These are phyloP conservation scores for Chanos chanos DNA, from an alignment of 2,797 vertebrate species.

Conservation along the genomic window DNA sequence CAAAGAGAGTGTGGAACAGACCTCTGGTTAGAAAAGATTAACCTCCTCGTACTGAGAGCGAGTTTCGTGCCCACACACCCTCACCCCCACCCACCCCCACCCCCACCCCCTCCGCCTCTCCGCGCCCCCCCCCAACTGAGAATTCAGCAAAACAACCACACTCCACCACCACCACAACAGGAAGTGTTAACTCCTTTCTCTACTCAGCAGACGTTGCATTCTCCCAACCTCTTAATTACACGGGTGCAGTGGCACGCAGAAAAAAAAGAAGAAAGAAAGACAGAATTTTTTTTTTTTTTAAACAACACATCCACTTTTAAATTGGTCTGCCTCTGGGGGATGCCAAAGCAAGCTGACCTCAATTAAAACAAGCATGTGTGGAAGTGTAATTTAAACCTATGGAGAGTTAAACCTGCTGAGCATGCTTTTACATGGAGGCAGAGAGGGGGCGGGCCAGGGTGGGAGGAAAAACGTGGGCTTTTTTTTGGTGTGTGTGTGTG, in stretches of 20 bases:
- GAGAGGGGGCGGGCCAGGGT: constrained; percentile 2
- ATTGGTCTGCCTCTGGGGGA: constrained; percentile 59
- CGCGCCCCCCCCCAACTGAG: constrained; percentile 25
- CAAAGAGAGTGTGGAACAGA: constrained; percentile 28
- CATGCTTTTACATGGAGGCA: constrained; percentile 53
- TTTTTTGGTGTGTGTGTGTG: neutral
- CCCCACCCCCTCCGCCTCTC: constrained; percentile 39
- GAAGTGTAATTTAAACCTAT: constrained; percentile 60
- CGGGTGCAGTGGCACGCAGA: constrained; percentile 27
- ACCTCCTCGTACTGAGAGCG: constrained; percentile 47
- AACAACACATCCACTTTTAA: constrained; percentile 56
- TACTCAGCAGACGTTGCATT: constrained; percentile 45
- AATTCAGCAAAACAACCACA: constrained; percentile 46
- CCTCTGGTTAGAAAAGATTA: constrained; percentile 57
- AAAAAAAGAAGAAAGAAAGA: constrained; percentile 24
- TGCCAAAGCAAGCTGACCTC: constrained; percentile 54
- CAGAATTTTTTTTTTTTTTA: no score
- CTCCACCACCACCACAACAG: constrained; percentile 31
- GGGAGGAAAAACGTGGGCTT: neutral
- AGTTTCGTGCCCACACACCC: neutral
- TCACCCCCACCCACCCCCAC: constrained; percentile 19
- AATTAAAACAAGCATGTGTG: constrained; percentile 67
- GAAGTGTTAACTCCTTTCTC: constrained; percentile 39
- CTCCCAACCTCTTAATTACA: constrained; percentile 55
- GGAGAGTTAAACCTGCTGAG: constrained; percentile 58